phyloP scores from a whole-genome alignment of 2,797 vertebrate genomes.

The Glyptemys insculpta region DNA sequence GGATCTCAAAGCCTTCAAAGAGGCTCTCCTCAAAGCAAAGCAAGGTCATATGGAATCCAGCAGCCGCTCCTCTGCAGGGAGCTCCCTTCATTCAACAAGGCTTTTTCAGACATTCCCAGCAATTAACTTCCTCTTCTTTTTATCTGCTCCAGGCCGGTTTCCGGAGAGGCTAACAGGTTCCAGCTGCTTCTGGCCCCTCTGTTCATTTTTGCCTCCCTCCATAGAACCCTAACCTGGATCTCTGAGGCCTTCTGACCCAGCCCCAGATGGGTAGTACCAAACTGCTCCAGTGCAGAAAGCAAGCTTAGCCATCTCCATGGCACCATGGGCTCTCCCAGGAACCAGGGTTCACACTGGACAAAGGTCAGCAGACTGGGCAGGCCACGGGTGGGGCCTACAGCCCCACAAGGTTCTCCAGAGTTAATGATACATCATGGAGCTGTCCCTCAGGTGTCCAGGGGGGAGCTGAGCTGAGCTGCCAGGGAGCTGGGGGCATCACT shows the following conservation, averaged over 20 bases:
- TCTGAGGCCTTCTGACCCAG: not conserved
- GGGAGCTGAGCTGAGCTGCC: not conserved
- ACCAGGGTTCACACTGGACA: not conserved
- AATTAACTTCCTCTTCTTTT: not conserved
- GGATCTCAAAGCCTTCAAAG: not conserved
- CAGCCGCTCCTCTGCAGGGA: not conserved
- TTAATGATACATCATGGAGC: not conserved
- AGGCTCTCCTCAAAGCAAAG: not conserved
- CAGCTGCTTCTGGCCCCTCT: not conserved
- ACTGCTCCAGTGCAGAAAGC: not conserved
- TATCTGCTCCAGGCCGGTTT: not conserved
- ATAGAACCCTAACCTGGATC: not conserved
- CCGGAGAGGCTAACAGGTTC: not conserved
- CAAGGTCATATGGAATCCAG: not conserved
- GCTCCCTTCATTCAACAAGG: not conserved
- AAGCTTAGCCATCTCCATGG: not conserved
- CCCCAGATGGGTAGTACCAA: not conserved
- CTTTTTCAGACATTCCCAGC: not conserved
- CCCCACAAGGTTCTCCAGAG: not conserved
- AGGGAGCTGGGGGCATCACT: not conserved
- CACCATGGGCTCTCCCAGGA: not conserved
- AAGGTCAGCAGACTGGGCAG: not conserved
- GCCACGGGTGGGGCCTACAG: not conserved
- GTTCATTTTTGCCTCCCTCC: too few relatives aligned
- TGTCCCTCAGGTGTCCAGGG: not conserved